phyloP scores from a whole-genome alignment of 2,888 invertebrate species.

The Molorchus minor region DNA sequence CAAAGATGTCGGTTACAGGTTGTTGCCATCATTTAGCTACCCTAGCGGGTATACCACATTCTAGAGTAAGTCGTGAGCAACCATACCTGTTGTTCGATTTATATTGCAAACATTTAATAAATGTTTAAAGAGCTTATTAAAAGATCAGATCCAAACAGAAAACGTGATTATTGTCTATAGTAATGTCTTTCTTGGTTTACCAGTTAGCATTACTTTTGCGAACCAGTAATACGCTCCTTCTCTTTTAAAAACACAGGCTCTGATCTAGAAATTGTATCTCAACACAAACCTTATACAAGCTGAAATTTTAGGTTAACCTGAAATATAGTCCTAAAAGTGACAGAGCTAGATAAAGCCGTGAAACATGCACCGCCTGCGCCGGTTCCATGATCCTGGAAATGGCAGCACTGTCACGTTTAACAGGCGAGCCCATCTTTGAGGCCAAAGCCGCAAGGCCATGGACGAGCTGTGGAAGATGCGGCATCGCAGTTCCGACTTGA shows the following conservation, averaged over 20 bases:
- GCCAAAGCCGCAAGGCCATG: conserved; percentile 96
- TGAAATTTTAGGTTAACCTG: conserved; percentile 74
- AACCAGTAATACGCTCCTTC: neutral
- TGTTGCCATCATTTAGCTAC: conserved; percentile 99
- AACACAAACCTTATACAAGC: neutral
- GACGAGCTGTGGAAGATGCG: conserved; percentile 95
- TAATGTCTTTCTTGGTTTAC: too few relatives aligned
- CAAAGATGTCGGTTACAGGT: conserved; percentile 89
- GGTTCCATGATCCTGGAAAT: conserved; percentile 98
- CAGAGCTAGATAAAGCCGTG: conserved; percentile 78
- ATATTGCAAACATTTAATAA: neutral
- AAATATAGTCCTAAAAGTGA: conserved; percentile 83
- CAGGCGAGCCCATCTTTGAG: conserved; percentile 92
- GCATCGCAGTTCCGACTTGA: conserved; percentile 88
- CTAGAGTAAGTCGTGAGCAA: conserved; percentile 71
- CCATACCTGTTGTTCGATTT: neutral
- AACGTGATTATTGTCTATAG: too few relatives aligned
- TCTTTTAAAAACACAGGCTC: neutral
- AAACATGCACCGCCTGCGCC: conserved; percentile 98
- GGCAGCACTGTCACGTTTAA: conserved; percentile 92
- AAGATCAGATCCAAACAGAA: too few relatives aligned
- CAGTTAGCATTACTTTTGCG: neutral
- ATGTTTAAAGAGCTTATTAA: too few relatives aligned
- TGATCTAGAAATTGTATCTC: neutral
- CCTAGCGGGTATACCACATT: conserved; percentile 95